Evolutionary conservation across 2,888 invertebrate species (phyloP), one percentile per base, ranked within the genome.

Genomic region (Lasioglossum marginatum): DNA sequence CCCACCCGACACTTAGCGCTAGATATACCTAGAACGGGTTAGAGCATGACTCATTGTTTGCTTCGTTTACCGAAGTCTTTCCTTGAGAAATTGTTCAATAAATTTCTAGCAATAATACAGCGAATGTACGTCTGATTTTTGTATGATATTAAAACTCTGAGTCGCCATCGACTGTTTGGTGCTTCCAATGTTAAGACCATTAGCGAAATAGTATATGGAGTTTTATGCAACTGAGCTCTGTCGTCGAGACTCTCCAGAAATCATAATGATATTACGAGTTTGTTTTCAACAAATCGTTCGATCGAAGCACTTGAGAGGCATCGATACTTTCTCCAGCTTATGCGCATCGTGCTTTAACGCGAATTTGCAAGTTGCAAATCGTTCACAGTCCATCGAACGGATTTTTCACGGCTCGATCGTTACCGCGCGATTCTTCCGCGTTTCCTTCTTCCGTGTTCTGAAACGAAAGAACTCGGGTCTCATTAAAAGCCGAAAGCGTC

Each of bases 361-460:
- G 34, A 31, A 31, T 14, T 27, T 19, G 34, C 34, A 19, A 23
- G 34, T 10, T 66, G 66, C 23, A 4, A 68, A 68, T 68, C 37
- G 68, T 68, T 68, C 40, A n/a, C n/a, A 34, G 68, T 37, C 34
- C 68, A 68, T 68, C 68, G 68, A 68, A 40, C 37, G 34, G 37
- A 68, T 68, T 37, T 63, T 23, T 4, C 37, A 40, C 34, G 23
- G 37, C 4, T 40, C 68, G 37, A 68, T 68, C 23, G 37, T 23
- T 37, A 37, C 37, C 40, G 68, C 37, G 68, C 37, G 68, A n/a
- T n/a, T 43, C 74, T 77, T 80, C 74, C 80, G 66, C 73, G 43
- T 78, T 76, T 68, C 40, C 80, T 60, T 78, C 75, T 37, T 74
- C 48, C 77, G n/a, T 63, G 27, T 45, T n/a, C 27, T 63, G 37